Percentiles rank a stretch among this genome's conserved stretches.
phyloP scores from a whole-genome alignment of 2,113 vertebrate species.

The Pituophis catenifer region DNA sequence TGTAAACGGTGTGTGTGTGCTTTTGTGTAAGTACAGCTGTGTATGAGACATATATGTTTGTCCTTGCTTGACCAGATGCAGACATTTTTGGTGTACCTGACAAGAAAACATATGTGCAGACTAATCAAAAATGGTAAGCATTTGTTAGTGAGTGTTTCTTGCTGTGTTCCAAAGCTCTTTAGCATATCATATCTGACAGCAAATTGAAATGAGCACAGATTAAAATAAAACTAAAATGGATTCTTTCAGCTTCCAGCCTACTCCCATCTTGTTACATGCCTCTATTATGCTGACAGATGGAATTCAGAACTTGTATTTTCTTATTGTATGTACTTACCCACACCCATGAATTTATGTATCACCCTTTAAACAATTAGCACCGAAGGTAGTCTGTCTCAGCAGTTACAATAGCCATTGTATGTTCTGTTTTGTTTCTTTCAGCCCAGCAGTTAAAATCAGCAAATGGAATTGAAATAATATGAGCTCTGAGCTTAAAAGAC shows the following conservation, averaged over 20 bases:
- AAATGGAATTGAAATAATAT: background rate
- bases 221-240: constrained; percentile 8
- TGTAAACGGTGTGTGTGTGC: constrained; percentile 35
- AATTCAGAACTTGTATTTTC: background rate
- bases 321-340: background rate
- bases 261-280: background rate
- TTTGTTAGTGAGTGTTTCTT: background rate
- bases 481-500: background rate
- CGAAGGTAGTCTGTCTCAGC: background rate
- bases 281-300: background rate
- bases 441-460: background rate
- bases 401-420: background rate
- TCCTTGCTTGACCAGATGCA: background rate
- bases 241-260: background rate
- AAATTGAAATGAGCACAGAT: background rate
- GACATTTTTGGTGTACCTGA: background rate
- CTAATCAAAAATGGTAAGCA: accelerated
- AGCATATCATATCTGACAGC: background rate
- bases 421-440: background rate
- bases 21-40: constrained; percentile 7
- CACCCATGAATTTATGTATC: background rate
- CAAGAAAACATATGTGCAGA: background rate
- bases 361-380: background rate
- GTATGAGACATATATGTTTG: background rate
- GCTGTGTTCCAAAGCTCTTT: background rate